phyloP scores from a whole-genome alignment of 2,888 invertebrate genomes.

The Rhaphigaster nebulosa region DNA sequence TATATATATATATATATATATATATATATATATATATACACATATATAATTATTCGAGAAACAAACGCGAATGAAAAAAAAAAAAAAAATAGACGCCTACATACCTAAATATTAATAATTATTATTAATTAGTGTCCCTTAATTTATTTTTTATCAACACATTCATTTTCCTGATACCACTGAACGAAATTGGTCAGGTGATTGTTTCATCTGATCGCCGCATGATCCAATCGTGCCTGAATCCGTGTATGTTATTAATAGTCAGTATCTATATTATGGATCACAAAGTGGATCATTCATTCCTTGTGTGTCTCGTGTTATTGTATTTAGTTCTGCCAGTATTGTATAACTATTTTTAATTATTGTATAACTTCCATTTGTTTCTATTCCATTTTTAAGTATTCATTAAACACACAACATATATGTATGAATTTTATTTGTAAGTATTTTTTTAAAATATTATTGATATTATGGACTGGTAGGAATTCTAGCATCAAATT shows the following conservation, averaged over 20 bases:
- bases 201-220: not conserved
- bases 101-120: not conserved
- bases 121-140: not conserved
- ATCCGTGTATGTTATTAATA: not conserved
- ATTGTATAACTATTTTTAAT: not conserved
- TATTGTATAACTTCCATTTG: too few species aligned
- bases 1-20: too few species aligned
- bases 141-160: not conserved
- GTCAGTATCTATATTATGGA: not conserved
- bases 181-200: not conserved
- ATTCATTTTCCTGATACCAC: not conserved
- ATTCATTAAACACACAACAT: too few species aligned
- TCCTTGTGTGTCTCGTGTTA: not conserved
- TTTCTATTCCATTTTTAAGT: too few species aligned
- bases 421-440: too few species aligned
- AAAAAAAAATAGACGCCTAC: not conserved
- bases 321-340: not conserved
- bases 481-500: too few species aligned
- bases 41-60: too few species aligned
- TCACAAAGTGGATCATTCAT: not conserved
- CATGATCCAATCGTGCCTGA: not conserved
- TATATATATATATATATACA: too few species aligned
- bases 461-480: too few species aligned
- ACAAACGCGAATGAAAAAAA: too few species aligned
- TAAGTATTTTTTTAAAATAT: too few species aligned